A percentile compares a stretch with the other conserved stretches of the same genome.
These are phyloP conservation scores for Euplexia lucipara DNA, from an alignment of 2,888 invertebrate species.

Conservation along the genomic window DNA sequence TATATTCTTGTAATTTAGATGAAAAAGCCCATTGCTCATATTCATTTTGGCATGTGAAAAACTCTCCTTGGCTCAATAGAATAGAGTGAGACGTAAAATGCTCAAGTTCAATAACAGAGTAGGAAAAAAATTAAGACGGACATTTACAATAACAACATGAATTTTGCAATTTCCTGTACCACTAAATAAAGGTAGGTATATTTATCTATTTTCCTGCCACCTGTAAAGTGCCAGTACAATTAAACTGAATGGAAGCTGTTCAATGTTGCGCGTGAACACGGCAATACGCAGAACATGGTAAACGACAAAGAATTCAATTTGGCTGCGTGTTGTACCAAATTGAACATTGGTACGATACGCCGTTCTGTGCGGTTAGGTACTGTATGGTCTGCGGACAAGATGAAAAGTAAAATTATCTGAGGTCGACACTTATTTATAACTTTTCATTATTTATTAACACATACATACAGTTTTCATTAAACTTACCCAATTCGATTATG, in stretches of 20 bases:
- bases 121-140: not conserved
- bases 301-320: slow-evolving; percentile 70
- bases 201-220: not conserved
- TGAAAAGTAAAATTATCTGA: not conserved
- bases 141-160: not conserved
- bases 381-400: slow-evolving; percentile 9
- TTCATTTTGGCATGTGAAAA: too few species aligned
- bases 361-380: slow-evolving; percentile 25
- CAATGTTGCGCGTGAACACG: slow-evolving; percentile 11
- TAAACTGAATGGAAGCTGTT: slow-evolving; percentile 28
- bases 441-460: too few species aligned
- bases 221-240: not conserved
- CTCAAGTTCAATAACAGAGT: too few species aligned
- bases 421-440: too few species aligned
- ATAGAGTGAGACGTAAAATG: too few species aligned
- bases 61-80: too few species aligned
- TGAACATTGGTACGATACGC: slow-evolving; percentile 56
- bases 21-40: too few species aligned
- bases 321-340: slow-evolving; percentile 63
- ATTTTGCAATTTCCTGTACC: not conserved
- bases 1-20: too few species aligned
- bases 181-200: not conserved
- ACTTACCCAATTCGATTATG: too few species aligned
- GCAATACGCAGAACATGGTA: slow-evolving; percentile 45
- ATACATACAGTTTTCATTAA: too few species aligned